Evolutionary conservation across 2,888 invertebrate genomes (phyloP).

Genomic region (Hyalella azteca): DNA sequence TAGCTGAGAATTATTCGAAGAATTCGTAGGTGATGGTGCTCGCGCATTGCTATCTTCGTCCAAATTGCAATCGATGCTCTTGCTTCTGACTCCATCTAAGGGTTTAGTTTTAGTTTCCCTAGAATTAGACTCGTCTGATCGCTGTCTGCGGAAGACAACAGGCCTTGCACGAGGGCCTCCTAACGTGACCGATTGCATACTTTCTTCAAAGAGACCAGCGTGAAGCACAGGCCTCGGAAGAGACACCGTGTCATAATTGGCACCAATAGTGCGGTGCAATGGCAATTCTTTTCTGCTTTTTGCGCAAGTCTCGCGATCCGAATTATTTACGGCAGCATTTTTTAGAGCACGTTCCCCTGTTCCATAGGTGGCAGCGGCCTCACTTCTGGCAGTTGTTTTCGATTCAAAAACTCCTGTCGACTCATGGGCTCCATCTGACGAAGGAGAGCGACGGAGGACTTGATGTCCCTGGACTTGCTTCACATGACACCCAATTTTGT

Average conservation of each 20-base stretch:
- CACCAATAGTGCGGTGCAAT: too few species aligned
- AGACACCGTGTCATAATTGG: constrained; percentile 8
- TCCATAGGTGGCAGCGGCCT: not conserved
- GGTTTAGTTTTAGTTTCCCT: not conserved
- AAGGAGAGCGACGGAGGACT: too few species aligned
- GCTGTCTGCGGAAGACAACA: not conserved
- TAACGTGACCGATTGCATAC: constrained; percentile 3
- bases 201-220: not conserved
- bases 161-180: not conserved
- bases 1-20: too few species aligned
- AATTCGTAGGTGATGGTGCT: not conserved
- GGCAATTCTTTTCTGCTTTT: too few species aligned
- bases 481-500: too few species aligned
- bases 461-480: too few species aligned
- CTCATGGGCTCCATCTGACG: not conserved
- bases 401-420: too few species aligned
- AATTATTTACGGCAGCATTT: not conserved
- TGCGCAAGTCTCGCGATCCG: too few species aligned
- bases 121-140: not conserved
- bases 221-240: not conserved
- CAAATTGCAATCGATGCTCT: not conserved
- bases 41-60: not conserved
- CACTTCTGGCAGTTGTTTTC: constrained; percentile 9
- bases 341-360: not conserved
- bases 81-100: not conserved